Evolutionary conservation across 2,113 vertebrate species (phyloP).

Genomic region (Recurvirostra avosetta): DNA sequence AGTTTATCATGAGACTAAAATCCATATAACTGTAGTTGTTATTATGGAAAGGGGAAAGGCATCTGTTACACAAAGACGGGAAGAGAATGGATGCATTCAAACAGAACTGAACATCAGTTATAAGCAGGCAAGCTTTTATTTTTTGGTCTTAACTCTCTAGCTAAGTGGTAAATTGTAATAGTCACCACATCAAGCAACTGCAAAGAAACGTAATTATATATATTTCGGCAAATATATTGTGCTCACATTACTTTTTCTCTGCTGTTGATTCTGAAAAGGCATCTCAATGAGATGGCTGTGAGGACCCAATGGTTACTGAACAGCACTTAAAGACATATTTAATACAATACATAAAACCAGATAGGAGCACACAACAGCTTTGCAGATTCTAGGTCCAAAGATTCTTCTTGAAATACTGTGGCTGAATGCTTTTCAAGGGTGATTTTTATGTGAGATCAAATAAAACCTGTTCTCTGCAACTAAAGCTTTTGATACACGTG

Average conservation of each 20-base stretch:
- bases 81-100: background rate
- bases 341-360: background rate
- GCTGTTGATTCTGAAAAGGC: background rate
- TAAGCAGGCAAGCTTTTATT: background rate
- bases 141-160: background rate
- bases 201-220: background rate
- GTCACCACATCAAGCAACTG: background rate
- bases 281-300: background rate
- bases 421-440: background rate
- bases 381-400: background rate
- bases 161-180: background rate
- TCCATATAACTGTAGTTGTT: background rate
- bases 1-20: background rate
- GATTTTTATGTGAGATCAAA: background rate
- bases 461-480: background rate
- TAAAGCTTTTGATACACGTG: rapidly evolving
- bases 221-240: background rate
- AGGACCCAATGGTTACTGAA: background rate
- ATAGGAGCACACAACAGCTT: background rate
- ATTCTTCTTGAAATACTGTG: background rate
- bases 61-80: background rate
- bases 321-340: background rate
- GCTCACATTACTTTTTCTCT: background rate
- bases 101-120: background rate
- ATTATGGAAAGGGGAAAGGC: background rate